These are phyloP conservation scores for Acrossocheilus fasciatus DNA, from an alignment of 2,797 vertebrate genomes.

Conservation along the genomic window DNA sequence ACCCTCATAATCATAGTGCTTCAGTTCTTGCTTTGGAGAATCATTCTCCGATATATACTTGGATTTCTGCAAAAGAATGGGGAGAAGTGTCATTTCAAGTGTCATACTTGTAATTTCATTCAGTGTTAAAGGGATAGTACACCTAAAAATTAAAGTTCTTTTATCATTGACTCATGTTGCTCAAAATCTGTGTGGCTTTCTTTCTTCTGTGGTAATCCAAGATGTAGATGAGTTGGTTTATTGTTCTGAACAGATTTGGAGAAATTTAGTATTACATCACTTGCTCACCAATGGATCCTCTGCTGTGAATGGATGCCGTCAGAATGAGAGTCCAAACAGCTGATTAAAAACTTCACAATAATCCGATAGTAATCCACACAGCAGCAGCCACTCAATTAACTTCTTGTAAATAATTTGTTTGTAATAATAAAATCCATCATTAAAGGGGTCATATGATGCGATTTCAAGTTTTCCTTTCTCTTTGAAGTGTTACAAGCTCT, in stretches of 20 bases:
- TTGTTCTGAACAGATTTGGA: not conserved
- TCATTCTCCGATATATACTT: conserved; percentile 68
- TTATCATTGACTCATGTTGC: not conserved
- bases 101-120: not conserved
- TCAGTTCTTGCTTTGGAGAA: conserved; percentile 75
- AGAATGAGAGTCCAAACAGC: too few species aligned
- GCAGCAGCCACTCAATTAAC: not conserved
- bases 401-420: not conserved
- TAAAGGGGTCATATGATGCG: not conserved
- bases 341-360: not conserved
- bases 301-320: too few species aligned
- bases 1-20: conserved; percentile 82
- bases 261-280: too few species aligned
- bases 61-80: conserved; percentile 74
- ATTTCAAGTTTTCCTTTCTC: too few species aligned
- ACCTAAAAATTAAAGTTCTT: not conserved
- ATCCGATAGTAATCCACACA: not conserved
- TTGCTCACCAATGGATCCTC: too few species aligned
- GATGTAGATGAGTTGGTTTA: not conserved
- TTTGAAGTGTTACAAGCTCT: too few species aligned
- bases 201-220: not conserved
- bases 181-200: not conserved
- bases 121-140: not conserved
- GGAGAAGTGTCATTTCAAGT: conserved; percentile 24
- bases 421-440: not conserved